Base-by-base conservation (phyloP, 2,888 invertebrate species). In the Tipula confusa region DNA sequence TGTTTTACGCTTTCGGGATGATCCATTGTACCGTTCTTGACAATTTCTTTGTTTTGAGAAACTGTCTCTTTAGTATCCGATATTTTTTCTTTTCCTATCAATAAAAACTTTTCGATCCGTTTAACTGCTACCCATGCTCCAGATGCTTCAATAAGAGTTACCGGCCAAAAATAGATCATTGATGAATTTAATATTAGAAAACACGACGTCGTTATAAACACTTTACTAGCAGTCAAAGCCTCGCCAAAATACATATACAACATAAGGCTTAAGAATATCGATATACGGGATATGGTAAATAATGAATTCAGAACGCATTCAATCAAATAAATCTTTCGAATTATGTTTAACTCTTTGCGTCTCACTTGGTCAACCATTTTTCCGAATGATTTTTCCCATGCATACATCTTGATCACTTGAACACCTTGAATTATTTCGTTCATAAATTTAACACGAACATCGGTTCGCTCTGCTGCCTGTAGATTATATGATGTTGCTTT, bases 401-500 rank as follows among this genome's bases (percentile, higher is more conserved):
- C 94, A 87, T 96, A 96, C 96, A 96, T 96, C 88, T 97, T 97
- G 85, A 97, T 95, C 0, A 96, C 94, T 84, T 95, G 93, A 86
- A 97, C 95, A 2, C 95, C 96, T 84, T 93, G 93, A 38, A 97
- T 93, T 0, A 96, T 94, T 88, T 97, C 98, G 87, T 95, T 96
- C 96, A 98, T 97, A 0, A 97, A 88, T 29, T 95, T 91, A 1
- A 98, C 94, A 4, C 98, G 90, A 86, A 95, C 92, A 89, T 98
- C 98, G 0, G 97, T 97, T 83, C 94, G 91, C 38, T 93, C 89
- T 0, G 97, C 91, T 1, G 91, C 89, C 2, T 96, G 92, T 3
- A 93, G 13, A 93, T 88, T 31, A 83, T 93, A 90, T 83, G 91
- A 91, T 7, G 94, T 93, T 0, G 93, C 92, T 84, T 92, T 93